Evolutionary conservation across 2,888 invertebrate genomes (phyloP), one percentile per base, ranked within the genome.

Genomic region (Drosophila recens): DNA sequence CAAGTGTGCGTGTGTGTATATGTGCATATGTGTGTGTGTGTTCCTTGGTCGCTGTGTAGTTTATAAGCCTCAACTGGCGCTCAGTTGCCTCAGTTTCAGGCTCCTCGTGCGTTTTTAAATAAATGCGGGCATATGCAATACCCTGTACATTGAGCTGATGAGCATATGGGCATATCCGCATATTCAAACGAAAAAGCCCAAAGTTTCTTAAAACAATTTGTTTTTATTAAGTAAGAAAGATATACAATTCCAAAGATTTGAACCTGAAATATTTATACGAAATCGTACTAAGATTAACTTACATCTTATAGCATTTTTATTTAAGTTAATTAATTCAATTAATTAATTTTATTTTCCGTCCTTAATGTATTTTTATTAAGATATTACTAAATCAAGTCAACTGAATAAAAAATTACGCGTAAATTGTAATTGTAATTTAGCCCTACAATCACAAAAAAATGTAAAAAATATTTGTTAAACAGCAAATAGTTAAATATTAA

Each of bases 1-100:
- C 61, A 27, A 27, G 58, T 43, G 45, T 48, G 9, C 8, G 38
- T 38, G 62, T n/a, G n/a, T n/a, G n/a, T n/a, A n/a, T n/a, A n/a
- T n/a, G n/a, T 40, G 40, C 33, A 34, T 15, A 45, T 42, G 33
- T n/a, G 6, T 27, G 36, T 23, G 23, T 38, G 46, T 43, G 49
- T 48, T 38, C 38, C 63, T 67, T 46, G 56, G 43, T 34, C 52
- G 52, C 49, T 56, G 62, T 51, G 62, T 67, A 77, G 77, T 62
- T 75, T 75, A 78, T 75, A 78, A 68, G 75, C 68, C 64, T 72
- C 52, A 38, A 68, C 63, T 59, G 65, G 13, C 46, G 52, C 61
- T 51, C 57, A 51, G 46, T 48, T 42, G 68, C 56, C 34, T 42
- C 48, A 61, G 27, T 51, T 45, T 15, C 61, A 65, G 40, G 38